Evolutionary conservation across 2,113 vertebrate genomes (phyloP), one percentile per base, ranked within the genome.

Genomic region (Neolamprologus cancellatus): DNA sequence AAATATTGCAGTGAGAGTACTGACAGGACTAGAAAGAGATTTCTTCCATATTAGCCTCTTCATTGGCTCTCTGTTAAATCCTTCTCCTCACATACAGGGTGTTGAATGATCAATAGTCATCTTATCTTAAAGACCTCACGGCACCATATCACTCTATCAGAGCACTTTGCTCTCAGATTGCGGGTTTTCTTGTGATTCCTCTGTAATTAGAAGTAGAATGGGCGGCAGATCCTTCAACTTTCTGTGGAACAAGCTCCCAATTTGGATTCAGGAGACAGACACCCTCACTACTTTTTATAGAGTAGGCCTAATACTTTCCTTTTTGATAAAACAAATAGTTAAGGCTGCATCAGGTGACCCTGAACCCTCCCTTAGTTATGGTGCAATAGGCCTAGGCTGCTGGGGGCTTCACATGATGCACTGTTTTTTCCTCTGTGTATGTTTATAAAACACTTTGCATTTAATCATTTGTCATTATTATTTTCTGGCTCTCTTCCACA

Each of bases 181-280:
- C 1, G 0, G 28, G 2, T 61, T 61, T 61, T 11, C 57, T 61
- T 2, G 57, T 34, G 57, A 12, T 4, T 61, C 17, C 30, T 34
- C 57, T 61, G 57, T 61, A 34, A 61, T 61, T 61, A 18, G 17
- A 61, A 61, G 57, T 0, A 7, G 57, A 61, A 61, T n/a, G 0
- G 2, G 5, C n/a, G 57, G 5, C 30, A 61, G 1, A 34, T 0
- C 17, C 57, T 61, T 61, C 17, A 61, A 11, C 57, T 61, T 61
- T 61, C 57, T 61, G 30, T 61, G 57, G 57, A 34, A 11, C 30
- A 0, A 61, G 57, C 1, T 34, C 9, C 3, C 30, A 61, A 11
- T 61, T 61, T 61, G 3, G 57, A 61, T 61, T 61, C 3, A 32
- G 57, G 57, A 32, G 57, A 61, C 28, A 59, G 57, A 32, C 15